A percentile compares a stretch with the other conserved stretches of the same genome.
Evolutionary conservation across 2,888 invertebrate genomes (phyloP).

Genomic region (Ennomos quercinarius): DNA sequence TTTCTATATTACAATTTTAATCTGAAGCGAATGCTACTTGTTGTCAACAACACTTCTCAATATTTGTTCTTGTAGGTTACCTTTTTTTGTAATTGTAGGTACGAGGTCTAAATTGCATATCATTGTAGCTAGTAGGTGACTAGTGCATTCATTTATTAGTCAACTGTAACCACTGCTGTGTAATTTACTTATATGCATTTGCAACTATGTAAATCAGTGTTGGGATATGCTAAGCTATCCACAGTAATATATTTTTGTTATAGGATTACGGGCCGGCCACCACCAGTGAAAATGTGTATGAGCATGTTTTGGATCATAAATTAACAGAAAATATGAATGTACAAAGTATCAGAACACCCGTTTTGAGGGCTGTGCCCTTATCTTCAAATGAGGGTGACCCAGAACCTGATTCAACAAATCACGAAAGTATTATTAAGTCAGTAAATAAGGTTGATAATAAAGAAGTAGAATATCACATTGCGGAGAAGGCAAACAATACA

Average conservation of each 20-base stretch:
- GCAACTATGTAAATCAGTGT: slow-evolving; percentile 9
- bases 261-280: slow-evolving; percentile 84
- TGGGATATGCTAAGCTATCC: slow-evolving; percentile 4
- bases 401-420: slow-evolving; percentile 80
- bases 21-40: no score
- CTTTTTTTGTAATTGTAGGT: no score
- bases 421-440: slow-evolving; percentile 77
- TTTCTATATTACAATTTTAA: no score
- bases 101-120: no score
- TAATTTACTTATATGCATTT: slow-evolving; percentile 13
- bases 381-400: slow-evolving; percentile 71
- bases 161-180: slow-evolving; percentile 19
- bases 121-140: background rate
- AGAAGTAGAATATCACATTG: slow-evolving; percentile 76
- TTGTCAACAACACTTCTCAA: no score
- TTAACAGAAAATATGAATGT: slow-evolving; percentile 79
- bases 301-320: slow-evolving; percentile 79
- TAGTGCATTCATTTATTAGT: slow-evolving; percentile 23
- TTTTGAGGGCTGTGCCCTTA: slow-evolving; percentile 72
- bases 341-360: slow-evolving; percentile 77
- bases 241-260: slow-evolving; percentile 57
- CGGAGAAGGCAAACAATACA: slow-evolving; percentile 68
- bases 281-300: slow-evolving; percentile 81
- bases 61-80: no score
- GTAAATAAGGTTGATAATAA: slow-evolving; percentile 70